Conservation (phyloP, 2,113 vertebrate genomes). For the Agelaius phoeniceus region DNA sequence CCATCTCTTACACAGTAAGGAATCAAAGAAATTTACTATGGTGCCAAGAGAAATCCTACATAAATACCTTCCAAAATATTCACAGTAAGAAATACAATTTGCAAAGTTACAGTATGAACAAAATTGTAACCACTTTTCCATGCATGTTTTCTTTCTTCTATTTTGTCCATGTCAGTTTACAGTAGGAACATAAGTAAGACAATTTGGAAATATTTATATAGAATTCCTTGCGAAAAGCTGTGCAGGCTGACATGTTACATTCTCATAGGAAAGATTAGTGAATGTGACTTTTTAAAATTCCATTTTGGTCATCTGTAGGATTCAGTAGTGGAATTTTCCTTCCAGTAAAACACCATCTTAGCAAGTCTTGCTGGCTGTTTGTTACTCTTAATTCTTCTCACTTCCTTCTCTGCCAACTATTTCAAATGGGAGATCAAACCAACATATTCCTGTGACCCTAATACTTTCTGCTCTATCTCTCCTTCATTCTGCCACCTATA, state of each 20-base stretch:
- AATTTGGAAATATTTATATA: neutral
- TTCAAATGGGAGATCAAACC: neutral
- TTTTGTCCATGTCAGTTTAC: neutral
- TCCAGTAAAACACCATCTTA: neutral
- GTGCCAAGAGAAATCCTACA: neutral
- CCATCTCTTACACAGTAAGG: neutral
- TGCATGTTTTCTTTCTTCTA: neutral
- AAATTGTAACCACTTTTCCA: neutral
- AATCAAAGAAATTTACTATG: neutral
- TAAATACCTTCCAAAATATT: neutral
- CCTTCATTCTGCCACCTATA: neutral
- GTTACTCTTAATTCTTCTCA: neutral
- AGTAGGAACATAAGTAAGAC: neutral
- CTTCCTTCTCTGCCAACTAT: neutral
- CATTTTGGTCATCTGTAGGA: neutral
- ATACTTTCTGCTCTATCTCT: neutral
- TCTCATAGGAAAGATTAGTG: neutral
- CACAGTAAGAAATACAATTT: neutral
- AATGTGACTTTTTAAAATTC: neutral
- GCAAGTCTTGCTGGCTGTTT: neutral
- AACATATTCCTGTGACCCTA: neutral
- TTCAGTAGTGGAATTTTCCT: neutral
- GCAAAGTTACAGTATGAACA: neutral
- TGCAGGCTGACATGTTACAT: neutral
- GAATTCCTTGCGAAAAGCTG: neutral